phyloP scores from a whole-genome alignment of 2,113 vertebrate genomes.

The Neodon shergylaensis region DNA sequence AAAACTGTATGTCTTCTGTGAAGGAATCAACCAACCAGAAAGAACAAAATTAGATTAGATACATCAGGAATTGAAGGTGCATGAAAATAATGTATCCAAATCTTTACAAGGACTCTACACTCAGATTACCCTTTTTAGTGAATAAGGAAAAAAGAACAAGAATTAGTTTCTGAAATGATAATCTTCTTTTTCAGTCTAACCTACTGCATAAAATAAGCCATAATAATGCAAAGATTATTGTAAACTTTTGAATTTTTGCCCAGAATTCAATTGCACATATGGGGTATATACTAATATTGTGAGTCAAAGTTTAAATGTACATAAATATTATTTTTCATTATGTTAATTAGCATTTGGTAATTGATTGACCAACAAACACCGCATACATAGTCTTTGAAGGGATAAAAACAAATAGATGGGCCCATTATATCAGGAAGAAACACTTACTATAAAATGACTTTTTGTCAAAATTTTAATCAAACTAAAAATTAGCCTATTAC shows the following conservation, averaged over 20 bases:
- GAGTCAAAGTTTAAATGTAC: neutral
- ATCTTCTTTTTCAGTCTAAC: neutral
- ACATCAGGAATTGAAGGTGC: neutral
- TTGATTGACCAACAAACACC: neutral
- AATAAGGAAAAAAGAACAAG: neutral
- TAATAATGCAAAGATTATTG: neutral
- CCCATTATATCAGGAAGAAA: slow-evolving; percentile 24
- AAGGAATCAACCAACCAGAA: neutral
- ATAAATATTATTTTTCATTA: neutral
- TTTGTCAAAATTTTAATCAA: slow-evolving; percentile 58
- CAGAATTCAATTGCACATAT: neutral
- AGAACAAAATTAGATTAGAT: neutral
- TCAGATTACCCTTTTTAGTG: neutral
- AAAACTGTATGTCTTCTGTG: neutral
- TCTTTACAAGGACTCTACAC: neutral
- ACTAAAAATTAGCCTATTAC: slow-evolving; percentile 21
- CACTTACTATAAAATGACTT: slow-evolving; percentile 20
- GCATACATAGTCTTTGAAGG: neutral
- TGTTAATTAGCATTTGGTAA: slow-evolving; percentile 13
- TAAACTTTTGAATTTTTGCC: neutral
- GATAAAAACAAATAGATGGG: neutral
- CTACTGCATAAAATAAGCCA: neutral
- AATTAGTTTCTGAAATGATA: slow-evolving; percentile 4
- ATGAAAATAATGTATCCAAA: neutral
- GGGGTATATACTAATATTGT: neutral